Evolutionary conservation across 1,140 invertebrate species (phyloP), one percentile per base, ranked within the genome.

Genomic region (Anoplolepis gracilipes): DNA sequence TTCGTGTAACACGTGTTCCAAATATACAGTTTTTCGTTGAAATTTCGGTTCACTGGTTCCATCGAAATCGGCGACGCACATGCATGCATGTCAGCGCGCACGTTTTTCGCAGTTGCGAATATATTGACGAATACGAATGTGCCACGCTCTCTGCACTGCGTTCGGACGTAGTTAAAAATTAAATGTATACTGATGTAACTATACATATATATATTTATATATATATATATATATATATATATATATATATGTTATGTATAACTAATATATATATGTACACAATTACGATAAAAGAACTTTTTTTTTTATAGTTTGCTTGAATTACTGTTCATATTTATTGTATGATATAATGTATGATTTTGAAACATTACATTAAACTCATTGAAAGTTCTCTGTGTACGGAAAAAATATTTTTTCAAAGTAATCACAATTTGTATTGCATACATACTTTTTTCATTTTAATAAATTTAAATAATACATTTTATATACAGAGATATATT

Each of bases 51-150:
- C 78, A 82, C 78, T 82, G 78, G 67, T 53, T 82, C 36, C n/a
- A 59, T 82, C 78, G 53, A 73, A 82, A 82, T 82, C 67, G 67
- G 36, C 67, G 78, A 82, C 53, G 78, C 78, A 81, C 78, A 72
- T 72, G 78, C 65, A 82, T 49, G 78, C 67, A 73, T 73, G 78
- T 82, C 78, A 82, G 78, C 67, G 53, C 67, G 67, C 28, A 59
- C 78, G 78, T 82, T 82, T 82, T 82, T 82, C 78, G 67, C 78
- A 73, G 78, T 67, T 82, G 67, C 53, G 55, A 73, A 82, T 82
- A 73, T 73, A 82, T 82, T 59, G 78, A 82, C 78, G 78, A 82
- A 82, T 73, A 82, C 78, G 67, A 82, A 73, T 82, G 78, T 81
- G 78, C 36, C 16, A 81, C 78, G 65, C 49, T 81, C 49, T 49